Evolutionary conservation across 2,888 invertebrate species (phyloP), one percentile per base, ranked within the genome.

Genomic region (Argyra leucocephala): DNA sequence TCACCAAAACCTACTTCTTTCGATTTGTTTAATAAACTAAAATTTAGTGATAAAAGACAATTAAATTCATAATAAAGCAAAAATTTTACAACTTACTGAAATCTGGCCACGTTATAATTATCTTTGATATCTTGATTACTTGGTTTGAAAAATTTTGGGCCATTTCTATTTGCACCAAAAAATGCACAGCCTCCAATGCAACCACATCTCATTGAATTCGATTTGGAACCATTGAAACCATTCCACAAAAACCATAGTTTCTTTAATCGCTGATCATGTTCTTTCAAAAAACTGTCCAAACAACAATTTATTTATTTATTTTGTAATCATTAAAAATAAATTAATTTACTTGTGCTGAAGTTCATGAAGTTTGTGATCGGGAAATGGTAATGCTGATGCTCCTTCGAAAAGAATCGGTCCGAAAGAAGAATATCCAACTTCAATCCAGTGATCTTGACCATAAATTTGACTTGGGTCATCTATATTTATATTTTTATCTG

Each of bases 181-280:
- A 99, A 99, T 15, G 84, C 84, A 75, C 96, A 96, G 0, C 96
- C 96, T 3, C 98, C 98, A 36, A 91, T 89, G 77, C 98, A 99
- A 0, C 97, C 98, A 76, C 98, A 99, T 71, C 90, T 91, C 0
- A 85, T 81, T 70, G 87, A 86, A 2, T 85, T 83, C 22, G 75
- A 74, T 71, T 89, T 88, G 22, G 82, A 82, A 22, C 72, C 73
- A 37, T 60, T 64, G 31, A 65, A 37, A 7, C 24, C 24, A 0
- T 91, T 88, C 97, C 97, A 98, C 26, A 99, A 80, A 76, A 99
- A 98, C 93, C 95, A 96, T 48, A 99, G 81, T 66, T 96, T 85
- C 75, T 91, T 92, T 0, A 88, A 87, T 71, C 88, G 86, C 23
- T 88, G 88, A 79, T 99, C 98, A 72, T 93, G 92, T 62, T 87